Base-by-base conservation (phyloP, 2,888 invertebrate species). In the Archips xylosteana region DNA sequence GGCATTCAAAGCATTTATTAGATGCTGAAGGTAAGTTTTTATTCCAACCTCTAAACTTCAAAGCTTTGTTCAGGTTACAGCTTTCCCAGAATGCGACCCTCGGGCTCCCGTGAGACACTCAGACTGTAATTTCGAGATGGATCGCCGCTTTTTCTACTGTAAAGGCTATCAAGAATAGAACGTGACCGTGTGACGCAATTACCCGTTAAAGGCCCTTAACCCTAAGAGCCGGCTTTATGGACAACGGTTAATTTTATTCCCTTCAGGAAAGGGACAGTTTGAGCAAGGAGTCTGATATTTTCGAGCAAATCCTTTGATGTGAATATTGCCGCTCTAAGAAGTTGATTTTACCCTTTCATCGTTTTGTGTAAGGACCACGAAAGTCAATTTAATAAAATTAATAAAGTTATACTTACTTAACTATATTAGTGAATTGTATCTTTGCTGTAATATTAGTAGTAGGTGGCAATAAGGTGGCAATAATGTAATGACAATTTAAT, bases 81-180 rank as follows among this genome's bases (percentile, higher is more conserved):
- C 67, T 61, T 75, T 71, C 57, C 71, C 47, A 71, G 66, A 66
- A 45, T 65, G 76, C 74, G 67, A 76, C 75, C 76, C 75, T 74
- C 77, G 76, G 77, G 78, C 78, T 78, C 79, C 70, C 61, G 73
- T 13, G 76, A 75, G 71, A 66, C 73, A 70, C 72, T 66, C 77
- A 75, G 75, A 74, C 78, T 78, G 78, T 80, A 82, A 82, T 81
- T 81, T 79, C 78, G 77, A 72, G 75, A 82, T 78, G 78, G 77
- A 82, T 79, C 74, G 79, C 75, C 76, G 54, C 73, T 77, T 77
- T 81, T 78, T 75, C 76, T 76, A 49, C 71, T 67, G 70, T 74
- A 71, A 75, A 75, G 76, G 77, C 78, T 75, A 77, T 75, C 68
- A 69, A 71, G 62, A 64, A 13, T 64, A 67, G 36, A 39, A 68